A percentile compares a stretch with the other conserved stretches of the same genome.
Conservation (phyloP, 2,113 vertebrate genomes). For the Heloderma charlesbogerti region DNA sequence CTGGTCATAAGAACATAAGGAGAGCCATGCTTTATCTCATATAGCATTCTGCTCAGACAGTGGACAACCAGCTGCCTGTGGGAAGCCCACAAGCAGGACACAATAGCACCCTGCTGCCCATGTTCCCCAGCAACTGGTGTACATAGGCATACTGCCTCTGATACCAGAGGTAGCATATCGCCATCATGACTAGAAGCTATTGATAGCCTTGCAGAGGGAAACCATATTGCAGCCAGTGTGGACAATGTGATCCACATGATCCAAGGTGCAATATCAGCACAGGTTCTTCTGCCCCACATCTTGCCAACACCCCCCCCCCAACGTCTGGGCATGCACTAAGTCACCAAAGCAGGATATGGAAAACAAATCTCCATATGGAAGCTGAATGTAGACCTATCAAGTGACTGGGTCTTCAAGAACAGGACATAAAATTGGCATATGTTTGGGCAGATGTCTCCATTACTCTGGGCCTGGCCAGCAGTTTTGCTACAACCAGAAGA, state of each 20-base stretch:
- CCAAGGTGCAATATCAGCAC: background rate
- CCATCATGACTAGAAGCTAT: too few relatives aligned
- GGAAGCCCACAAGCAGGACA: too few relatives aligned
- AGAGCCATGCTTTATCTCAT: too few relatives aligned
- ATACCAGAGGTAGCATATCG: too few relatives aligned
- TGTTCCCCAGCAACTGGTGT: too few relatives aligned
- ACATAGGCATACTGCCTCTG: too few relatives aligned
- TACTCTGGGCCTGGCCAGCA: background rate
- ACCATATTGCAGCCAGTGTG: background rate
- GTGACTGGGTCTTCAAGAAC: background rate
- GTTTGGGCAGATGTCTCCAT: background rate
- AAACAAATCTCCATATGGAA: background rate
- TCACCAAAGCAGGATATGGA: background rate
- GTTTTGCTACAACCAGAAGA: background rate
- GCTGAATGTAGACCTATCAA: background rate
- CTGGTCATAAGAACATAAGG: background rate
- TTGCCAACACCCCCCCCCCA: background rate
- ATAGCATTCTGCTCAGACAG: too few relatives aligned
- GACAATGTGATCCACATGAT: background rate
- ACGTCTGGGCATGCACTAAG: background rate
- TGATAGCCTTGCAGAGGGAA: too few relatives aligned
- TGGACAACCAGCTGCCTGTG: too few relatives aligned
- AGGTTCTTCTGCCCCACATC: background rate
- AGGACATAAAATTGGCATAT: background rate
- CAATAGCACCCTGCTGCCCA: too few relatives aligned